These are phyloP conservation scores for Matsumurasca onukii DNA, from an alignment of 1,140 invertebrate species.

Conservation along the genomic window DNA sequence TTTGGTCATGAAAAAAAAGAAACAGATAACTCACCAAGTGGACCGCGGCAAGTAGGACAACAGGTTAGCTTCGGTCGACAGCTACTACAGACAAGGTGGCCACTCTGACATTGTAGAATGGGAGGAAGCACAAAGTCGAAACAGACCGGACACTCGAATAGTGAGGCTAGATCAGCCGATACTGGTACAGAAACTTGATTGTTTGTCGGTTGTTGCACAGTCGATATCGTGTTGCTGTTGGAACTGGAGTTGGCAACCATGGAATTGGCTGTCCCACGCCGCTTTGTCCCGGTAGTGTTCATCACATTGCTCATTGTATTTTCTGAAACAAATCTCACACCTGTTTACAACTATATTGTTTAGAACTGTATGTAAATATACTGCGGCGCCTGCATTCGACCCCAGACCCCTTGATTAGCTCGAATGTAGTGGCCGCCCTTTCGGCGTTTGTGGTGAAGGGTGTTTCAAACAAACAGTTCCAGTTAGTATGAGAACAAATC, in stretches of 20 bases:
- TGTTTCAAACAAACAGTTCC: no score
- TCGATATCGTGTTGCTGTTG: neutral
- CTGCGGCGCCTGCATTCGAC: no score
- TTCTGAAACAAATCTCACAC: neutral
- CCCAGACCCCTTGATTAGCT: no score
- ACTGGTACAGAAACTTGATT: conserved; percentile 34
- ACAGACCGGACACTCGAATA: conserved; percentile 99
- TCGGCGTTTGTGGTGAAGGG: no score
- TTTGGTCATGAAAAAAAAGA: no score
- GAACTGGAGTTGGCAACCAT: neutral
- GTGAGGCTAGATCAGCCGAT: conserved; percentile 82
- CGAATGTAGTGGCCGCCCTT: no score
- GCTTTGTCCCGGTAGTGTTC: neutral
- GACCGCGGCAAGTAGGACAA: conserved; percentile 97
- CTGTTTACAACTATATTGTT: no score
- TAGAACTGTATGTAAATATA: no score
- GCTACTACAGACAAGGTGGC: conserved; percentile 88
- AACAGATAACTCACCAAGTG: conserved; percentile 57
- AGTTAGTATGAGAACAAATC: no score
- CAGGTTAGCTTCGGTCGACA: conserved; percentile 95
- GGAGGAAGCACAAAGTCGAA: conserved; percentile 99
- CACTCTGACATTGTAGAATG: conserved; percentile 86
- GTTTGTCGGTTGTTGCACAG: neutral
- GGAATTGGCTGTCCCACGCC: neutral
- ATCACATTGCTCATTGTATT: conserved; percentile 3